phyloP scores from a whole-genome alignment of 2,797 vertebrate species.

The Odontamblyopus rebecca region DNA sequence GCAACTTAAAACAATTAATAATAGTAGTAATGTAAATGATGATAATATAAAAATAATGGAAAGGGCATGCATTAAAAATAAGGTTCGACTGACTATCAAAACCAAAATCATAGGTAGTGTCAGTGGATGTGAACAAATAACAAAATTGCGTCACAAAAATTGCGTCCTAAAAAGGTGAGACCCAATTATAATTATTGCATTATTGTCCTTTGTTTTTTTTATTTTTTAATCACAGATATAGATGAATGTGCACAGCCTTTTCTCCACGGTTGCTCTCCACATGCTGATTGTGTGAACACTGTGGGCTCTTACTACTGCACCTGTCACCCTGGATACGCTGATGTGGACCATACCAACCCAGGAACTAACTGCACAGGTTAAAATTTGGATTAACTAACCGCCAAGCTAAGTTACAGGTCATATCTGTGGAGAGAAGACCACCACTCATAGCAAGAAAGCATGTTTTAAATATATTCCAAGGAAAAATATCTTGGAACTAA shows the following conservation, averaged over 20 bases:
- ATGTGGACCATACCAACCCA: constrained; percentile 49
- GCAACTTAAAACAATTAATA: too few relatives aligned
- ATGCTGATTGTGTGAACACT: constrained; percentile 68
- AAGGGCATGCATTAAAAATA: too few relatives aligned
- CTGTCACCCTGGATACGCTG: constrained; percentile 59
- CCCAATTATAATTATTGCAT: neutral
- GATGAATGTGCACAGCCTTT: constrained; percentile 66
- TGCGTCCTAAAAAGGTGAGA: neutral
- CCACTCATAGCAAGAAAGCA: too few relatives aligned
- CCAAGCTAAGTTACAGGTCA: neutral
- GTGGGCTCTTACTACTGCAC: constrained; percentile 68
- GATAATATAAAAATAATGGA: too few relatives aligned
- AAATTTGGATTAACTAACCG: neutral
- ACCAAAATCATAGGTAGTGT: neutral
- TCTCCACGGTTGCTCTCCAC: constrained; percentile 63
- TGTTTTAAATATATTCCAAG: neutral
- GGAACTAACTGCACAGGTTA: constrained; percentile 66
- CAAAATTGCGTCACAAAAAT: neutral
- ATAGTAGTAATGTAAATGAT: too few relatives aligned
- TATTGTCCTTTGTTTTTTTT: neutral
- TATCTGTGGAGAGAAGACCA: too few relatives aligned
- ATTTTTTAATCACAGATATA: constrained; percentile 59
- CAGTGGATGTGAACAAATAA: neutral
- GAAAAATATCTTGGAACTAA: neutral
- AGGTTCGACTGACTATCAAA: too few relatives aligned